These are phyloP conservation scores for Heterocephalus glaber DNA, from an alignment of 2,113 vertebrate genomes.

Conservation along the genomic window DNA sequence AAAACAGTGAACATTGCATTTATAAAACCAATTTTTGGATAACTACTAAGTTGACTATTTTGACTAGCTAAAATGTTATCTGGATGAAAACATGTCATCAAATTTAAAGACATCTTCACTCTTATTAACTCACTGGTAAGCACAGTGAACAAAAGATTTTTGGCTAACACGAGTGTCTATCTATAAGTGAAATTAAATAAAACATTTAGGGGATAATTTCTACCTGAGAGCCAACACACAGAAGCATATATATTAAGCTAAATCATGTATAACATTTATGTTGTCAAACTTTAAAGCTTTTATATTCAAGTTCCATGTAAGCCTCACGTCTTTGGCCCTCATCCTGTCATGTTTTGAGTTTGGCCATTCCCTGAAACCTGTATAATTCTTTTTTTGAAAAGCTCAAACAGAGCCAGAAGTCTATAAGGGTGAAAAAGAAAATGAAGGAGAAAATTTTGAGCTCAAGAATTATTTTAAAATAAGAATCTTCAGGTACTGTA, in stretches of 20 bases:
- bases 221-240: neutral
- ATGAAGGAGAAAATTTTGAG: neutral
- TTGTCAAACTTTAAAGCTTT: neutral
- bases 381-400: neutral
- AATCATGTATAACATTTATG: neutral
- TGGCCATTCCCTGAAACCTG: neutral
- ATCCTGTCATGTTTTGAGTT: neutral
- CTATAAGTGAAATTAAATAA: neutral
- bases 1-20: neutral
- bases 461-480: neutral
- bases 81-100: neutral
- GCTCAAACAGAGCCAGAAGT: neutral
- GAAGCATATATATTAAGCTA: neutral
- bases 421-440: neutral
- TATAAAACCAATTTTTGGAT: neutral
- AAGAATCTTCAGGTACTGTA: neutral
- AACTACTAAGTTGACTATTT: neutral
- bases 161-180: neutral
- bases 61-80: neutral
- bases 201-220: neutral
- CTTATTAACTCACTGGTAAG: neutral
- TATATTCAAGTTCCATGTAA: neutral
- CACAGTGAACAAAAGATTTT: neutral
- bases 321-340: neutral
- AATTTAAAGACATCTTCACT: neutral